A percentile compares a stretch with the other conserved stretches of the same genome.
These are phyloP conservation scores for Tuta absoluta DNA, from an alignment of 2,888 invertebrate species.

Conservation along the genomic window DNA sequence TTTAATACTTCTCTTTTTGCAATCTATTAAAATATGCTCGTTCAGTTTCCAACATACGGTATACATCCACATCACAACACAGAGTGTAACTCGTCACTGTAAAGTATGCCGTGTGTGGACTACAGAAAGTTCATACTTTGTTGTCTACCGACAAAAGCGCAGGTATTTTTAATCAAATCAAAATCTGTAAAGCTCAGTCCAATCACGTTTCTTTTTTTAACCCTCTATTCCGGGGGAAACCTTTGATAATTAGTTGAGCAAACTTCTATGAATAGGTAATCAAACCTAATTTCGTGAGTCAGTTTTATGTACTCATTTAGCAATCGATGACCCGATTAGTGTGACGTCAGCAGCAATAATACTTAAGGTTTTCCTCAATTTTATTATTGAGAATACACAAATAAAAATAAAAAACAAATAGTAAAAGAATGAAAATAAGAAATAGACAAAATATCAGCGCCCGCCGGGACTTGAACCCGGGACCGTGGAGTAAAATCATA, in stretches of 20 bases:
- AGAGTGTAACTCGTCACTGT: not conserved
- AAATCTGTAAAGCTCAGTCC: not conserved
- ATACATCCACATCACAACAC: not conserved
- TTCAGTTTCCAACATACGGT: not conserved
- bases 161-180: conserved; percentile 19
- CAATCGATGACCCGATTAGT: no score
- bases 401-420: no score
- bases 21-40: not conserved
- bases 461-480: no score
- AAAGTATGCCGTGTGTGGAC: not conserved
- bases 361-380: no score
- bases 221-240: not conserved
- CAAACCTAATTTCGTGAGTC: no score
- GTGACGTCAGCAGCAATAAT: no score
- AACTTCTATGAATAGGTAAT: not conserved
- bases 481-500: no score
- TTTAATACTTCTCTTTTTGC: not conserved
- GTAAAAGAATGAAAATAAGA: no score
- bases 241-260: not conserved
- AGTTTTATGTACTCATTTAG: no score
- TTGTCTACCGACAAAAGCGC: not conserved
- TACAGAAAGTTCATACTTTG: not conserved
- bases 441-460: no score
- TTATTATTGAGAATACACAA: no score
- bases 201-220: conserved; percentile 1